Evolutionary conservation across 2,888 invertebrate genomes (phyloP), one percentile per base, ranked within the genome.

Genomic region (Polydrusus pterygomalis): DNA sequence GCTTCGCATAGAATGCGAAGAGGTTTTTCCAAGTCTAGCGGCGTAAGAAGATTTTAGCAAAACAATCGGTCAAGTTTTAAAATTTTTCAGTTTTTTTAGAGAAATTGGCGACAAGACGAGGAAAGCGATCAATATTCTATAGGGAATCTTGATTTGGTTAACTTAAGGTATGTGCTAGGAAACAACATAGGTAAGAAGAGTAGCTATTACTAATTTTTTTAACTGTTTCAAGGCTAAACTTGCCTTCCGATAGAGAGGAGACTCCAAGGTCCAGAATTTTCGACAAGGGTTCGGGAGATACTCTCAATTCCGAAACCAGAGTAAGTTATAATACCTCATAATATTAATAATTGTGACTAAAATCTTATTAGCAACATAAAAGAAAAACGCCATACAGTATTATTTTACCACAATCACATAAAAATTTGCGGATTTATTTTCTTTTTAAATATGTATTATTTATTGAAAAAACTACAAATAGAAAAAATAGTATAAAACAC

Each of bases 91-190:
- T 38, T 64, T 18, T 75, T 68, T 69, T 43, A 72, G 74, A 70
- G 47, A 17, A 17, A 63, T 45, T 45, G 43, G 63, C 64, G 63
- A 65, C 51, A 69, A 38, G 58, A 60, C 74, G 83, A 84, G 64
- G 85, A 85, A 75, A 83, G 82, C 80, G 86, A 85, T 80, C 83
- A 81, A 74, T 81, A 83, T 72, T 83, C 82, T 77, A 82, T 86
- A 77, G 84, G 84, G 75, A 83, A 86, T 76, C 80, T 86, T 74
- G 86, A 87, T 84, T 82, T 87, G 70, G 82, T 87, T 79, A 87
- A 87, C 84, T 84, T 87, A 79, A 84, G 85, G 87, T 87, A 83
- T n/a, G 77, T 2, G 2, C 15, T 49, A 17, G 8, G 2, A 43
- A 47, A 47, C 1, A 1, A 17, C 9, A 47, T 47, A 17, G 47